Base-by-base conservation (phyloP, 1,140 invertebrate species). In the Sinonovacula constricta region DNA sequence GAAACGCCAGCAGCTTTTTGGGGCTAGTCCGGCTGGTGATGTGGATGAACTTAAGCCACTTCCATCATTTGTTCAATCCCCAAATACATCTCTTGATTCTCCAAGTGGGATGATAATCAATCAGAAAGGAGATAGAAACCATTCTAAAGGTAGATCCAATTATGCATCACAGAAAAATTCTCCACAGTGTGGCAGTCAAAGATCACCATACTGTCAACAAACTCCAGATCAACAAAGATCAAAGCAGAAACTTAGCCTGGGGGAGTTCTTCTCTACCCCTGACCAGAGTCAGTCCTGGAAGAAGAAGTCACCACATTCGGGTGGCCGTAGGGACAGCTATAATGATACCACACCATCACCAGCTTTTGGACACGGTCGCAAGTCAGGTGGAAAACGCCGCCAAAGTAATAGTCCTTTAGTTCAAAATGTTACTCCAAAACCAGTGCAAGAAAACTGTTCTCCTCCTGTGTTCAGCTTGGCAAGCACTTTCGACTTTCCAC, bases 221-320 rank as follows among this genome's bases (percentile, higher is more conserved):
- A 69, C 75, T 15, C 75, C 75, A 18, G 75, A 78, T 24, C 56
- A 59, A 45, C 59, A 60, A n/a, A 60, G 67, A 28, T 78, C 75
- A 14, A 69, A 70, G 45, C 75, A 78, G 24, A 78, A 78, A 51
- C 36, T 78, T n/a, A 69, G 66, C 67, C 33, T 78, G 24, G 75
- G 65, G 4, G 75, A 78, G 60, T 78, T 78, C 24, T 66, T 77
- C 36, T 26, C 59, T n/a, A 78, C 66, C 1, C 75, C 75, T 28
- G 65, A 78, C 39, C 67, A 62, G 34, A 39, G 54, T 60, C 51
- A 36, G 28, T 45, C 31, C 14, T 78, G 75, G 75, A 78, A 62
- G 49, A 69, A 56, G 54, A 78, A 78, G 54, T 78, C 75, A 0
- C 75, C 75, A 15, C 75, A 78, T 70, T 78, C 66, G n/a, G 56